Conservation (phyloP, 1,140 invertebrate genomes). For the Wasmannia auropunctata region DNA sequence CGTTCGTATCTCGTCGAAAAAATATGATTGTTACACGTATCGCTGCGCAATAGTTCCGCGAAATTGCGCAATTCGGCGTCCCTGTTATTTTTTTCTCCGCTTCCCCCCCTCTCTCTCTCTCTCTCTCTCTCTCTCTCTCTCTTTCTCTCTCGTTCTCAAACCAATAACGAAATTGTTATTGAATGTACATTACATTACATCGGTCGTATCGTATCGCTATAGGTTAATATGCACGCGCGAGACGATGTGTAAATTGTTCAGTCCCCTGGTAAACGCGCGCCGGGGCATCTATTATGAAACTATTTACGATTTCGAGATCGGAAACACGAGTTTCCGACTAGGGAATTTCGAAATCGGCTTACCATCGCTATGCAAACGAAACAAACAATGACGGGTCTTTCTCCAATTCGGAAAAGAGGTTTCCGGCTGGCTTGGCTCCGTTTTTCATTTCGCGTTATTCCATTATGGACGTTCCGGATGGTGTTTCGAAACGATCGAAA, state of each 20-base stretch:
- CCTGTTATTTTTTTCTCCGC: conserved; percentile 23
- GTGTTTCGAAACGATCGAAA: not conserved
- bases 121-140: not conserved
- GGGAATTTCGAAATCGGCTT: conserved; percentile 23
- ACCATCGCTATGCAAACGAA: not conserved
- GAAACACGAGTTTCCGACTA: not conserved
- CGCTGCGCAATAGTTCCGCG: conserved; percentile 10
- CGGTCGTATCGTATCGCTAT: conserved; percentile 13
- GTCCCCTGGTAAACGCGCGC: conserved; percentile 1
- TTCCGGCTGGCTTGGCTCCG: not conserved
- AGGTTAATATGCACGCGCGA: conserved; percentile 21
- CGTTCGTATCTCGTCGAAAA: not conserved
- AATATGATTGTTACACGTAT: conserved; percentile 19
- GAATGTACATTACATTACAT: conserved; percentile 40
- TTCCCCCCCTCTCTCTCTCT: not conserved
- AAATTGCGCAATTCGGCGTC: conserved; percentile 32
- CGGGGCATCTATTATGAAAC: conserved; percentile 33
- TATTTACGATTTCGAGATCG: conserved; percentile 39
- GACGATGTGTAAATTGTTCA: conserved; percentile 51
- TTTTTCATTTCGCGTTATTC: conserved; percentile 12
- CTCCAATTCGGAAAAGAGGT: not conserved
- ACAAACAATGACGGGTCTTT: conserved; percentile 9
- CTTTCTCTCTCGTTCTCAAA: not conserved
- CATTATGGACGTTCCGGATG: not conserved
- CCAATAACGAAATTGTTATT: conserved; percentile 31